phyloP scores from a whole-genome alignment of 2,113 vertebrate species.

The Xenopus tropicalis region DNA sequence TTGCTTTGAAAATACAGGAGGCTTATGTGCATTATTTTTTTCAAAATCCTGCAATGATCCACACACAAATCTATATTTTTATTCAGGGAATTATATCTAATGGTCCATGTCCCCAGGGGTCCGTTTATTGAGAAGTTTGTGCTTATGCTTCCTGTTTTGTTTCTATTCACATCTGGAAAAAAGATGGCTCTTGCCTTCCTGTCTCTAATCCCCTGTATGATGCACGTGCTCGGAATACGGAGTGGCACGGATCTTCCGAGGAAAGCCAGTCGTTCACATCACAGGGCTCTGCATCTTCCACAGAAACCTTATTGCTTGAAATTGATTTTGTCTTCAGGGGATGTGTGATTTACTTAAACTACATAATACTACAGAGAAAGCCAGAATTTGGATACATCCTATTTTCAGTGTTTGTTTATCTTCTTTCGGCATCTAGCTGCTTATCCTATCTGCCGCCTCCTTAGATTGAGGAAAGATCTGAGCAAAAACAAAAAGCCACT shows the following conservation, averaged over 20 bases:
- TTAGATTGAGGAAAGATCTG: slow-evolving; percentile 20
- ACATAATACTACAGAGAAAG: slow-evolving; percentile 30
- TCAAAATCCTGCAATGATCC: no score
- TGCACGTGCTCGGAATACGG: slow-evolving; percentile 16
- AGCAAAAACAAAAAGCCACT: slow-evolving; percentile 7
- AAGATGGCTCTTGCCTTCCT: not conserved
- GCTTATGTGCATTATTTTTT: no score
- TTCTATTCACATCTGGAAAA: not conserved
- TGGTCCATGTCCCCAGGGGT: no score
- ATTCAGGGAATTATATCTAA: no score
- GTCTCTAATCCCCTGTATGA: not conserved
- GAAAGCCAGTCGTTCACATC: slow-evolving; percentile 22
- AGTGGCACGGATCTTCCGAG: slow-evolving; percentile 8
- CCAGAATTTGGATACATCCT: slow-evolving; percentile 15
- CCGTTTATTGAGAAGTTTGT: no score
- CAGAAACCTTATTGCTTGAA: slow-evolving; percentile 15
- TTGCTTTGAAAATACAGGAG: no score
- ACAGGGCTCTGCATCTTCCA: not conserved
- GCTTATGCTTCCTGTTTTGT: no score
- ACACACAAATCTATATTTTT: no score
- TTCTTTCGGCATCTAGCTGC: slow-evolving; percentile 23
- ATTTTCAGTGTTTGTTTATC: slow-evolving; percentile 25
- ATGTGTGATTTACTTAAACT: slow-evolving; percentile 32
- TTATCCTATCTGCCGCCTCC: slow-evolving; percentile 1
- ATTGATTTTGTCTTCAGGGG: slow-evolving; percentile 36